A percentile compares a stretch with the other conserved stretches of the same genome.
These are phyloP conservation scores for Enteromius afrohamiltoni DNA, from an alignment of 2,797 vertebrate genomes.

Conservation along the genomic window DNA sequence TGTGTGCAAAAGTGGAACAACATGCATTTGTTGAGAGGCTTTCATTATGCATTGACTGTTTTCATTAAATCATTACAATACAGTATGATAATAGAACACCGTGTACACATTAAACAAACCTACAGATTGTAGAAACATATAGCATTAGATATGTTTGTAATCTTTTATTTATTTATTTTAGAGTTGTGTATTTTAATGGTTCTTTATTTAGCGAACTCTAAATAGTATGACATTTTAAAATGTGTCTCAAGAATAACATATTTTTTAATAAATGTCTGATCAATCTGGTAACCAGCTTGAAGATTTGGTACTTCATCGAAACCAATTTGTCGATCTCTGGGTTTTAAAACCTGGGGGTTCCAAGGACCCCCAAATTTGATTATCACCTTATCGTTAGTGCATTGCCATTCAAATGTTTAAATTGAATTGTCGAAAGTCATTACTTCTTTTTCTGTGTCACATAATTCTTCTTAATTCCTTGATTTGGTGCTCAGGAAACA, in stretches of 20 bases:
- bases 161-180: neutral
- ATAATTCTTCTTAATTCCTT: neutral
- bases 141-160: neutral
- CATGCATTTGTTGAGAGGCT: neutral
- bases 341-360: neutral
- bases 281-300: neutral
- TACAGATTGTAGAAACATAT: neutral
- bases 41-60: constrained; percentile 3
- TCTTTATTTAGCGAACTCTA: neutral
- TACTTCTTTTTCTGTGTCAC: neutral
- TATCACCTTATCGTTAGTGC: neutral
- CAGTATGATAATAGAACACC: neutral
- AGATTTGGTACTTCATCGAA: neutral
- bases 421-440: neutral
- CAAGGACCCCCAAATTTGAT: neutral
- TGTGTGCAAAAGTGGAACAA: neutral
- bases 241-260: neutral
- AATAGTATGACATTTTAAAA: neutral
- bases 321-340: neutral
- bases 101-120: neutral
- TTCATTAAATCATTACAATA: constrained; percentile 5
- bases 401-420: too few species aligned
- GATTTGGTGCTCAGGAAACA: neutral
- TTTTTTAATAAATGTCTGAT: neutral
- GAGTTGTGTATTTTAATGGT: neutral